Base-by-base conservation (phyloP, 2,797 vertebrate genomes). In the Sarcophilus harrisii region DNA sequence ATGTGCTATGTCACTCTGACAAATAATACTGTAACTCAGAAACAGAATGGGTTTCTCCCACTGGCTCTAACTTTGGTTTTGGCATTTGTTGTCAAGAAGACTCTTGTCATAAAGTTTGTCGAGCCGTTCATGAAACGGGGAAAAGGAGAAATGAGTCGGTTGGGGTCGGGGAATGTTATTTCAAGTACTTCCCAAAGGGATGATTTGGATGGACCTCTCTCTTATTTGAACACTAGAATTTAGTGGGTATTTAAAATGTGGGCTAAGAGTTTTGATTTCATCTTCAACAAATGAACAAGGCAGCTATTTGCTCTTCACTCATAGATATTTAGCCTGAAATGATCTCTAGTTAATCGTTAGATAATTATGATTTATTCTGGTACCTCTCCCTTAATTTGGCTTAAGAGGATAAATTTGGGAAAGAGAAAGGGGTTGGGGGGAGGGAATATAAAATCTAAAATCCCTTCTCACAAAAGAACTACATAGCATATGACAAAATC, bases 1-100 rank as follows among this genome's bases (percentile, higher is more conserved):
- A 98, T 98, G 98, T 97, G 98, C 98, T 98, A 98, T 98, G 98
- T 98, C 98, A 98, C 98, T 97, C 97, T 98, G 98, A 98, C 98
- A 98, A 98, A 98, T 98, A 98, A 49, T 60, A 97, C 97, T 97
- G 98, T 98, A 98, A 98, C 97, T 98, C 96, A 96, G 97, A 98
- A 98, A 96, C 98, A 96, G 95, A 98, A 98, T 98, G 97, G 98
- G 97, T 98, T 98, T 98, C 95, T 97, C 97, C 97, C 95, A 98
- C 97, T 97, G 98, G 98, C 96, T 98, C 98, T 97, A 97, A 95
- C 94, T 97, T 98, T 98, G 98, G 98, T 97, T 98, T 98, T 98
- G 97, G 97, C 21, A 87, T 97, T 98, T 98, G 97, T 97, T 95
- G 94, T 96, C 98, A 98, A 97, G 98, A 98, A 98, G 97, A 98